phyloP scores from a whole-genome alignment of 2,797 vertebrate genomes.

The Botia kubotai region DNA sequence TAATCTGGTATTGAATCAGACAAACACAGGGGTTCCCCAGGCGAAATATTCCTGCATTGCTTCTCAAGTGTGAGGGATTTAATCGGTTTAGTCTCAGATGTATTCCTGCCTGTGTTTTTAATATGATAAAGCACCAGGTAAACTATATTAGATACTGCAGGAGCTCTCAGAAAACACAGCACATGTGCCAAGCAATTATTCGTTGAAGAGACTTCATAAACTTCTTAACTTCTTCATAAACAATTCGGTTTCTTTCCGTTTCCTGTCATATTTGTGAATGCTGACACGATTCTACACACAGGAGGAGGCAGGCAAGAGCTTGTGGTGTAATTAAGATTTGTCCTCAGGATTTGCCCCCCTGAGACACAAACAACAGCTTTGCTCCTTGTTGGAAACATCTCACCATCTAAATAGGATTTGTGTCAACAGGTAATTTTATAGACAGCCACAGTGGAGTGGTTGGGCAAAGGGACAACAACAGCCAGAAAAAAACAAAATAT shows the following conservation, averaged over 20 bases:
- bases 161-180: conserved; percentile 6
- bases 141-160: neutral
- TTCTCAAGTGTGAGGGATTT: neutral
- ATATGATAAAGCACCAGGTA: conserved; percentile 12
- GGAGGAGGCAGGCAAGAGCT: conserved; percentile 58
- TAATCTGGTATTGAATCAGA: neutral
- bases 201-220: neutral
- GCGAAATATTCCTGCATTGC: neutral
- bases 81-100: conserved; percentile 8
- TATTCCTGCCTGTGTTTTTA: conserved; percentile 9
- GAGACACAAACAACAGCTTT: conserved; percentile 43
- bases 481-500: neutral
- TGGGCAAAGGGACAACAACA: conserved; percentile 6
- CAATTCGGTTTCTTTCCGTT: conserved; percentile 16
- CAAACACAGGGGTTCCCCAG: neutral
- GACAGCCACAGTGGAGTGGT: neutral
- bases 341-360: conserved; percentile 54
- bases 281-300: conserved; percentile 61
- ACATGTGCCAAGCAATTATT: conserved; percentile 2
- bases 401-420: conserved; percentile 35
- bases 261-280: conserved; percentile 62
- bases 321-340: conserved; percentile 77
- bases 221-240: neutral
- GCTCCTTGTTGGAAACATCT: conserved; percentile 58
- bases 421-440: conserved; percentile 13